Evolutionary conservation across 2,113 vertebrate species (phyloP).

Genomic region (Dasypus novemcinctus): DNA sequence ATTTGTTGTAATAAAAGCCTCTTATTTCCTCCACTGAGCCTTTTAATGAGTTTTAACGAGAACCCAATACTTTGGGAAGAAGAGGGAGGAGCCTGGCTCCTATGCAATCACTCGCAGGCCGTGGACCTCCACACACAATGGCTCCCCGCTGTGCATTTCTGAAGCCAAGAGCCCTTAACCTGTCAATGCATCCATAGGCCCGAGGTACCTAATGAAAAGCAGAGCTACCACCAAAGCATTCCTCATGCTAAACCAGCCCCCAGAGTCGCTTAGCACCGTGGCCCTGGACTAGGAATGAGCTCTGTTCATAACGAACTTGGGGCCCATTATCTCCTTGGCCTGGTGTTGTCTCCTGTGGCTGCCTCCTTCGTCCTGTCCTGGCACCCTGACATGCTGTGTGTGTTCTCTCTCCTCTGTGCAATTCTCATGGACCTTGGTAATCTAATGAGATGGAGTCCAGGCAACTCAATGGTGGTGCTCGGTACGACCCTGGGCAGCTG

Average conservation of each 20-base stretch:
- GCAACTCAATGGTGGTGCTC: accelerated
- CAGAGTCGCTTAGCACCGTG: not conserved
- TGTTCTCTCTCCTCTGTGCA: not conserved
- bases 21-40: not conserved
- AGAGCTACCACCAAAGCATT: conserved; percentile 62
- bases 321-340: conserved; percentile 61
- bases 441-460: not conserved
- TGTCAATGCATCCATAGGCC: conserved; percentile 56
- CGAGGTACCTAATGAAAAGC: conserved; percentile 75
- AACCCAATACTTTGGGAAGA: not conserved
- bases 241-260: conserved; percentile 37
- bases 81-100: not conserved
- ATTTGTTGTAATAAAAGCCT: conserved; percentile 28
- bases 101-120: not conserved
- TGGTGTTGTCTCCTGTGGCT: conserved; percentile 15
- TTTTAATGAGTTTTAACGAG: conserved; percentile 40
- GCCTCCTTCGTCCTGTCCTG: not conserved
- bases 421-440: not conserved
- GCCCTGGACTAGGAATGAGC: conserved; percentile 53
- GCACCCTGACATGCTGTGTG: too few relatives aligned
- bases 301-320: conserved; percentile 74
- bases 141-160: conserved; percentile 29
- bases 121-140: not conserved
- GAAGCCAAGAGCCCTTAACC: conserved; percentile 58
- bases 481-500: not conserved